These are phyloP conservation scores for Ispidina picta DNA, from an alignment of 2,797 vertebrate species.

Conservation along the genomic window DNA sequence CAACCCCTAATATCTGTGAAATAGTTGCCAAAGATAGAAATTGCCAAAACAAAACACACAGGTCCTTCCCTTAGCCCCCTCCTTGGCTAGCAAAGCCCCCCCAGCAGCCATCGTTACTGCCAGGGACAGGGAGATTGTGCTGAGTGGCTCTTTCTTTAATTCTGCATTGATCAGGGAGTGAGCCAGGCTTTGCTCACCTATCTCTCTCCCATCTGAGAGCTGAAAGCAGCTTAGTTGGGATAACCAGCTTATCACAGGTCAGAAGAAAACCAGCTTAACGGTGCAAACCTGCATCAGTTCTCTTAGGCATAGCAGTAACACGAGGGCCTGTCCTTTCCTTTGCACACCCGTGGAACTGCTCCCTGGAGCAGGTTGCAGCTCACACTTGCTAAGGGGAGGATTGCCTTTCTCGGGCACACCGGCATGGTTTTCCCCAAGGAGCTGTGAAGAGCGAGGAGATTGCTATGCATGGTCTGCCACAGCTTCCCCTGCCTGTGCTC, in stretches of 20 bases:
- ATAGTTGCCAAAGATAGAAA: not conserved
- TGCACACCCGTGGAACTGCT: not conserved
- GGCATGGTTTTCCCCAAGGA: not conserved
- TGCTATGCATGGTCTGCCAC: not conserved
- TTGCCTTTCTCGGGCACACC: not conserved
- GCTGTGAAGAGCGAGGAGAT: not conserved
- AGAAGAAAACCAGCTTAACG: conserved; percentile 33
- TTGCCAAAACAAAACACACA: not conserved
- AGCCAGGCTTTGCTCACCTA: not conserved
- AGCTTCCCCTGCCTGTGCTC: not conserved
- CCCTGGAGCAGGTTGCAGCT: not conserved
- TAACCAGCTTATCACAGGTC: conserved; percentile 48
- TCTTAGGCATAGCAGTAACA: not conserved
- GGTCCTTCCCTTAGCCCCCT: not conserved
- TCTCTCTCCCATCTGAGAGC: conserved; percentile 16
- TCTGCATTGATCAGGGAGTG: conserved; percentile 1
- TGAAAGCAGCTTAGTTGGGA: conserved; percentile 50
- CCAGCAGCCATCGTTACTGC: not conserved
- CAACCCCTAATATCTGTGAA: not conserved
- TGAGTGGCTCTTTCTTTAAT: conserved; percentile 23
- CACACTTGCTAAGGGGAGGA: not conserved
- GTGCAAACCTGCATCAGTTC: conserved; percentile 20
- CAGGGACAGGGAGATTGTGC: not conserved
- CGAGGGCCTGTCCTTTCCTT: not conserved
- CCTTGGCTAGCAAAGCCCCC: not conserved